Conservation (phyloP, 2,797 vertebrate species). For the Acanthurus leucopareius region DNA sequence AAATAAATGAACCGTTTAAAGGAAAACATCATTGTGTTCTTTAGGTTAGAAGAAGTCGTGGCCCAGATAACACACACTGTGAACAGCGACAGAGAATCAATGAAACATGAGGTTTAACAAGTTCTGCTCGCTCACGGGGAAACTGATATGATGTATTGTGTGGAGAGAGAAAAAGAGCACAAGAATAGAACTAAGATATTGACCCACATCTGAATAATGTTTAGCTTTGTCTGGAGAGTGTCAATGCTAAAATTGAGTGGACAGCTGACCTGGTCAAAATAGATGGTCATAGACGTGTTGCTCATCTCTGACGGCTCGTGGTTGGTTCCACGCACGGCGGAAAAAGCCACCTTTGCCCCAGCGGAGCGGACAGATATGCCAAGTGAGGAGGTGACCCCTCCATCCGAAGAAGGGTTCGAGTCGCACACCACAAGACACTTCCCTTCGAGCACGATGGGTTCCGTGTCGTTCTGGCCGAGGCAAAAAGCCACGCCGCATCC, state of each 20-base stretch:
- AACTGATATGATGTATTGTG: neutral
- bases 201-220: neutral
- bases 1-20: constrained; percentile 6
- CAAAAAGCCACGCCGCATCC: constrained; percentile 84
- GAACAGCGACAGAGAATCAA: constrained; percentile 32
- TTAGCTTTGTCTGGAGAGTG: neutral
- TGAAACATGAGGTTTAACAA: constrained; percentile 45
- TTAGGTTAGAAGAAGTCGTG: neutral
- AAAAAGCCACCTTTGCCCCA: constrained; percentile 91
- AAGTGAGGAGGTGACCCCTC: constrained; percentile 95
- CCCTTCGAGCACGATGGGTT: constrained; percentile 97
- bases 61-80: constrained; percentile 17
- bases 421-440: constrained; percentile 99
- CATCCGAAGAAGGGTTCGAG: constrained; percentile 96
- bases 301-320: constrained; percentile 97
- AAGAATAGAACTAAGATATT: neutral
- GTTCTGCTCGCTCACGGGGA: constrained; percentile 22
- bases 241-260: constrained; percentile 16
- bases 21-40: constrained; percentile 6
- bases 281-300: constrained; percentile 97
- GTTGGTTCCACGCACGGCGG: constrained; percentile 90
- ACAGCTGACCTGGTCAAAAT: constrained; percentile 94
- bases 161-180: neutral
- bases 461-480: constrained; percentile 95
- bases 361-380: constrained; percentile 96